Evolutionary conservation across 2,113 vertebrate species (phyloP), one percentile per base, ranked within the genome.

Genomic region (Semicossyphus pulcher): DNA sequence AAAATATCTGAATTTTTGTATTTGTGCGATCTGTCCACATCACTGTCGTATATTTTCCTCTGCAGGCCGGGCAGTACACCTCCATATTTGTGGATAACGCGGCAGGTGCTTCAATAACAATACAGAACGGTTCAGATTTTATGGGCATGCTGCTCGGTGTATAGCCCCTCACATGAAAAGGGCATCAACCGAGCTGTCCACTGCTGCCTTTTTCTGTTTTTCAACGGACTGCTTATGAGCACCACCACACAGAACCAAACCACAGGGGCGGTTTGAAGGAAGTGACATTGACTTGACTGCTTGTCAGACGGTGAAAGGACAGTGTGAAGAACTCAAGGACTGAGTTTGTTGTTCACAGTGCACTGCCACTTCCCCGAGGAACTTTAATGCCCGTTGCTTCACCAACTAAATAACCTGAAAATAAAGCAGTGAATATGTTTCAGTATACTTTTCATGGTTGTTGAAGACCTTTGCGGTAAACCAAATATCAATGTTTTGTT

Each of bases 21-120:
- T 49, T 42, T 21, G 18, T 54, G 7, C 0, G n/a, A 14, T 21
- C 2, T 59, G 10, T 34, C 18, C 64, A 44, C 26, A 49, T 59
- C 20, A 48, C 1, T 32, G 4, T 18, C 10, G 12, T 58, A 0
- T 42, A 0, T 60, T 14, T 60, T 34, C 34, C 41, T 58, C 69
- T 25, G 25, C 86, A 98, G 97, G 94, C 91, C 4, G 97, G 97
- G 0, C 97, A 99, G 61, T 98, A 98, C 66, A 94, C 95, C 5
- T 99, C 97, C 3, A 94, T 99, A 88, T 99, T 98, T 18, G 96
- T 98, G 91, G 97, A 98, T 88, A 99, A 98, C 2, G 92, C 96
- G 0, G 96, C 96, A 0, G 94, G 95, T 0, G 95, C 94, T 0
- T 88, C 95, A 2, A 65, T 99, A 64, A 95, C 95, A 36, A 90